phyloP scores from a whole-genome alignment of 2,113 vertebrate species.

The Pteruthius melanotis region DNA sequence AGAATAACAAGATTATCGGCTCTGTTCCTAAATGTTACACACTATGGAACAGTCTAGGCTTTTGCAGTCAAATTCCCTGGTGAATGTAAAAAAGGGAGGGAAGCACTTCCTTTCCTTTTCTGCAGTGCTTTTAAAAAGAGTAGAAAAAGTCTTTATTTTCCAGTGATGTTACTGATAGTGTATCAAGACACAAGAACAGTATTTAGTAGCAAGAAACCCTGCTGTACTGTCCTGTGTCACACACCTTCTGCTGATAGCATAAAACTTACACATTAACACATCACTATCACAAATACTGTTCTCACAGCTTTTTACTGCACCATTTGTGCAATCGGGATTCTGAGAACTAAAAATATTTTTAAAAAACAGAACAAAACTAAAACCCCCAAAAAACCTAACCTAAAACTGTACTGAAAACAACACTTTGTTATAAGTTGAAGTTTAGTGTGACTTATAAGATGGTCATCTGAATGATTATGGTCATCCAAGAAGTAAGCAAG shows the following conservation, averaged over 20 bases:
- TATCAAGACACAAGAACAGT: background rate
- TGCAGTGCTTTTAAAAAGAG: background rate
- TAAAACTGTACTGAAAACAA: background rate
- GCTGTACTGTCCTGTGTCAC: background rate
- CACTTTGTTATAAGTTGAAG: background rate
- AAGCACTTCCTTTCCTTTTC: conserved; percentile 17
- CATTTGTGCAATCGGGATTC: conserved; percentile 14
- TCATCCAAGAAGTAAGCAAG: background rate
- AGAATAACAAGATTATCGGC: conserved; percentile 16
- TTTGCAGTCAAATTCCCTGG: conserved; percentile 13
- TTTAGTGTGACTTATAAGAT: background rate
- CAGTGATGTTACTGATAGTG: background rate
- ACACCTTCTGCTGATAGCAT: background rate
- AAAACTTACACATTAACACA: background rate
- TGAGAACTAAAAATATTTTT: background rate
- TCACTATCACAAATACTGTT: background rate
- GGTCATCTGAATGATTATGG: background rate
- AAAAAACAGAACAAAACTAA: background rate
- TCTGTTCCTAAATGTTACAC: conserved; percentile 34
- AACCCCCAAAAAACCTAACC: background rate
- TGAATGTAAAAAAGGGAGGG: conserved; percentile 2
- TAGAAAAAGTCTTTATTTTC: background rate
- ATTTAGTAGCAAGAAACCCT: background rate
- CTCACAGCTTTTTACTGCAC: background rate
- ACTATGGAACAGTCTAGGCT: background rate